Percentiles rank a stretch among this genome's conserved stretches.
Evolutionary conservation across 1,140 invertebrate species (phyloP).

Genomic region (Pogonus chalceus): DNA sequence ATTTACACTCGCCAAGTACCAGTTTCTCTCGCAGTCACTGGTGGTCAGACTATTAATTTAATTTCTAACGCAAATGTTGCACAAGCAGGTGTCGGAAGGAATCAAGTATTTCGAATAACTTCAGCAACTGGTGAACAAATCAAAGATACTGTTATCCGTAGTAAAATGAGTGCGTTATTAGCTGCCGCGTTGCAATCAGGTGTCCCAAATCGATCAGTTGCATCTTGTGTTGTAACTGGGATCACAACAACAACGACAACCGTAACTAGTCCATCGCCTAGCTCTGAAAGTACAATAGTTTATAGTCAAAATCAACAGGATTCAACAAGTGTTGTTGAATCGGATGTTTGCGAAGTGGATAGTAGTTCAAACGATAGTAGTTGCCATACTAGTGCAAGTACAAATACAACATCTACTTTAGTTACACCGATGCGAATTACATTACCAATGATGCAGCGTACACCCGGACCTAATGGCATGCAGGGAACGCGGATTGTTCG

Average conservation of each 20-base stretch:
- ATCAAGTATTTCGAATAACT: slow-evolving; percentile 8
- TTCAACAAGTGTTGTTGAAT: background rate
- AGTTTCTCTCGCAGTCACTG: slow-evolving; percentile 35
- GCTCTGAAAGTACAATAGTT: background rate
- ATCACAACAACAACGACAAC: background rate
- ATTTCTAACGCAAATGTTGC: slow-evolving; percentile 37
- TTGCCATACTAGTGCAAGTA: slow-evolving; percentile 23
- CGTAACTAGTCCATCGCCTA: background rate
- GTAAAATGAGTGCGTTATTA: slow-evolving; percentile 36
- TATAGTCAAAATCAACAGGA: background rate
- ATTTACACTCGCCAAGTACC: slow-evolving; percentile 50
- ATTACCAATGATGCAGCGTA: slow-evolving; percentile 40
- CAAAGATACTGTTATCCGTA: slow-evolving; percentile 35
- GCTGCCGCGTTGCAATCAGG: slow-evolving; percentile 33
- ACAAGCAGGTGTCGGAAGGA: slow-evolving; percentile 15
- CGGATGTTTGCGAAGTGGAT: slow-evolving; percentile 26
- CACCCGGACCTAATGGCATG: slow-evolving; percentile 34
- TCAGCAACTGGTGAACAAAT: slow-evolving; percentile 31
- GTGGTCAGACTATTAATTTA: slow-evolving; percentile 47
- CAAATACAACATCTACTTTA: slow-evolving; percentile 28
- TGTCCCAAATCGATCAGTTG: slow-evolving; percentile 21
- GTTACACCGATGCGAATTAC: slow-evolving; percentile 43
- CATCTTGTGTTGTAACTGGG: slow-evolving; percentile 1
- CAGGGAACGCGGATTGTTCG: slow-evolving; percentile 41
- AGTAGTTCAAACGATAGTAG: slow-evolving; percentile 23